Base-by-base conservation (phyloP, 2,888 invertebrate genomes). In the Tenthredo livida region DNA sequence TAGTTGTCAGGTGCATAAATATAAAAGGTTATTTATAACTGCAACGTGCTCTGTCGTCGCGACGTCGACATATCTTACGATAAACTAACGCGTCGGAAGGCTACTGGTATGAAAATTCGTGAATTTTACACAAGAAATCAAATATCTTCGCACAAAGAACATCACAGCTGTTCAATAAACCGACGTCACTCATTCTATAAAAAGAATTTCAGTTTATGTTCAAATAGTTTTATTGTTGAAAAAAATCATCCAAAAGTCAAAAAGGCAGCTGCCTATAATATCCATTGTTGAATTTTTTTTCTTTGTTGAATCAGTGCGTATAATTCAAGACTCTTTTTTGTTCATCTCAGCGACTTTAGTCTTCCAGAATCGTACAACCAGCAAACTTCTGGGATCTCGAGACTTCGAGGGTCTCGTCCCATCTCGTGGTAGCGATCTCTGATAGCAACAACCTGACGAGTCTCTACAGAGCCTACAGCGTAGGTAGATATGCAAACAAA, bases 401-500 rank as follows among this genome's bases (percentile, higher is more conserved):
- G 37, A 40, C 80, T 21, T 6, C 21, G 40, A 61, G 37, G 58
- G 37, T 37, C 58, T 50, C 33, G n/a, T 75, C 25, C 50, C n/a
- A 33, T 78, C 58, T 58, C 58, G 9, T 6, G 77, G 33, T 33
- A 50, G 67, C 29, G 80, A 80, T 80, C 58, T 37, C 80, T 80
- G 80, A 80, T 80, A 77, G 77, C 17, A 61, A 61, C 37, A 61
- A 61, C n/a, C 80, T 40, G 80, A 80, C 58, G 61, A 80, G 61
- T 50, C 61, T 80, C 37, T 37, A 40, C 40, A 40, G 61, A 40
- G 80, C 61, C 80, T 40, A 58, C 40, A 47, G 47, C 43, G 83
- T 70, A 58, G 47, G 47, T 47, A 50, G 83, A 58, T 83, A 83
- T 83, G 83, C 83, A 83, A 83, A 83, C 83, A 67, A 83, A 83